A percentile compares a stretch with the other conserved stretches of the same genome.
These are phyloP conservation scores for Camponotus fellah DNA, from an alignment of 2,888 invertebrate species.

Conservation along the genomic window DNA sequence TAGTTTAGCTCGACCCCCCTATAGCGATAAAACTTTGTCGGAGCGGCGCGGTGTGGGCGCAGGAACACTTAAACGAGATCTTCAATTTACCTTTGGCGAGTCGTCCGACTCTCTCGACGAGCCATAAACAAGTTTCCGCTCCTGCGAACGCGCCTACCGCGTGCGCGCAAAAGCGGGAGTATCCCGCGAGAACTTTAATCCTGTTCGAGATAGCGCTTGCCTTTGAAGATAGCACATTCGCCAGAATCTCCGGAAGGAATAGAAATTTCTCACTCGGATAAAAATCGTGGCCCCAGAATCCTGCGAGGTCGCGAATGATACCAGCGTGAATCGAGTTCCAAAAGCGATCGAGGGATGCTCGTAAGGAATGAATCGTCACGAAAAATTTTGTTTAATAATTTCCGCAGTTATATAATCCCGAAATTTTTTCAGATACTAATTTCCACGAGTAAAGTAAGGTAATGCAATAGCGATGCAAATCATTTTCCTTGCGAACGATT, in stretches of 20 bases:
- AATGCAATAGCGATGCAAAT: not conserved
- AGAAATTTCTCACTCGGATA: conserved; percentile 18
- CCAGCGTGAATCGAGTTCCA: not conserved
- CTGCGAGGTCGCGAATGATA: not conserved
- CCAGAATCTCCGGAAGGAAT: conserved; percentile 44
- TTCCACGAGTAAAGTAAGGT: not conserved
- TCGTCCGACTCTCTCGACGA: conserved; percentile 33
- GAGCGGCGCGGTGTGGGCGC: not conserved
- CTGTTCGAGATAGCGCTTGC: conserved; percentile 53
- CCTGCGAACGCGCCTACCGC: conserved; percentile 24
- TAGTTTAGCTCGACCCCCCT: conserved; percentile 12
- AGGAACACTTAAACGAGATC: conserved; percentile 42
- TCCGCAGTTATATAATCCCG: not conserved
- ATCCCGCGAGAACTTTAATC: conserved; percentile 64
- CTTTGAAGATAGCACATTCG: conserved; percentile 36
- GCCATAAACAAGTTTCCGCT: conserved; percentile 43
- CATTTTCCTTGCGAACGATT: not conserved
- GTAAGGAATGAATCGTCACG: conserved; percentile 3
- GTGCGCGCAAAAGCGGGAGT: conserved; percentile 40
- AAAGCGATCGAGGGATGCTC: not conserved
- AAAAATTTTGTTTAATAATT: conserved; percentile 48
- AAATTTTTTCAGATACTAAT: conserved; percentile 10
- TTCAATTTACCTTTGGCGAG: conserved; percentile 54
- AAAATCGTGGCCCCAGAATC: not conserved
- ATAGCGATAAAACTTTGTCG: conserved; percentile 33